Percentiles rank a stretch among this genome's conserved stretches.
These are phyloP conservation scores for Phylloscopus trochiloides DNA, from an alignment of 2,113 vertebrate genomes.

Conservation along the genomic window DNA sequence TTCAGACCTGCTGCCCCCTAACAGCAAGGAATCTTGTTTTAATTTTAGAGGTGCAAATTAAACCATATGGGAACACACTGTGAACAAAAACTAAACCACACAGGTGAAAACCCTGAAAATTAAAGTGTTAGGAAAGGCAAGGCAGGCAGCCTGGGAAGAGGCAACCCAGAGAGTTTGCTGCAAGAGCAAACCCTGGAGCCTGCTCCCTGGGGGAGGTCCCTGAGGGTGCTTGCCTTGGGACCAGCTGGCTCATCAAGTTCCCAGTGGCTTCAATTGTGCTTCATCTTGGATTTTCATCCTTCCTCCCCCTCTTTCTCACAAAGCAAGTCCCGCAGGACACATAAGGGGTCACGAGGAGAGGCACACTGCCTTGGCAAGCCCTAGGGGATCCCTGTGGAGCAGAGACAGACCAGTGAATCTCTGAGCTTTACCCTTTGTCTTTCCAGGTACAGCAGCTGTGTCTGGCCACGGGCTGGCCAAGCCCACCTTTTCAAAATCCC, in stretches of 20 bases:
- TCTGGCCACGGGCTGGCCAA: background rate
- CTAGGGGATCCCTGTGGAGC: background rate
- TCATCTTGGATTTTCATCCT: background rate
- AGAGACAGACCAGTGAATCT: rapidly evolving
- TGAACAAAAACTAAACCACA: background rate
- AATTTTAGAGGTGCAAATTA: slow-evolving; percentile 52
- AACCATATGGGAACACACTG: background rate
- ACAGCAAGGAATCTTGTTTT: slow-evolving; percentile 18
- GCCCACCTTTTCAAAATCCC: background rate
- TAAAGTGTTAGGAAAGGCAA: background rate
- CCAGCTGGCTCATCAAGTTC: background rate
- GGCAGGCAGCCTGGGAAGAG: background rate
- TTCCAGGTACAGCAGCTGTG: background rate
- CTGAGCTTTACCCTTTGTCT: background rate
- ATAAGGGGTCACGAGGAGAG: background rate
- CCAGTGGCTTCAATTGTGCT: background rate
- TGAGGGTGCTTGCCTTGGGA: background rate
- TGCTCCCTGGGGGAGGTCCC: background rate
- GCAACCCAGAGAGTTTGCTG: background rate
- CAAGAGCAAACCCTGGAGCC: background rate
- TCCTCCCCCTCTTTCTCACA: background rate
- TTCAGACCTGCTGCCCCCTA: background rate
- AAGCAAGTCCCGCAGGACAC: background rate
- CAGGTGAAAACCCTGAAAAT: background rate
- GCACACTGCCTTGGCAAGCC: background rate